These are phyloP conservation scores for Triplophysa bombifrons DNA, from an alignment of 2,797 vertebrate species.

Conservation along the genomic window DNA sequence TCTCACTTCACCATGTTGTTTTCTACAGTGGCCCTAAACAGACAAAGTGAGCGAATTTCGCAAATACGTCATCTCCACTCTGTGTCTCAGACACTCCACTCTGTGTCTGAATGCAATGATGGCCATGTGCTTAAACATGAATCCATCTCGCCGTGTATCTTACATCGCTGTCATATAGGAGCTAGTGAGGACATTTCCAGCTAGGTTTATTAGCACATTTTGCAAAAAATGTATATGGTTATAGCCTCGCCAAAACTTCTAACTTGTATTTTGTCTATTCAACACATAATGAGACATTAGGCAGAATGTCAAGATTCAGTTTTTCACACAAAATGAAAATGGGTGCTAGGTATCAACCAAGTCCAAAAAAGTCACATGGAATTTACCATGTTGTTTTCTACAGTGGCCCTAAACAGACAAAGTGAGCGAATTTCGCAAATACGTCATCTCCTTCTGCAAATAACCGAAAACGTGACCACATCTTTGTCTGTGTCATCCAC, in stretches of 20 bases:
- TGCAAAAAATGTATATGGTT: too few relatives aligned
- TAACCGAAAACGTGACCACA: too few relatives aligned
- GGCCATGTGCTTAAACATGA: background rate
- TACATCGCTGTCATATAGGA: background rate
- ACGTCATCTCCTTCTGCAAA: too few relatives aligned
- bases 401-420: too few relatives aligned
- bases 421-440: too few relatives aligned
- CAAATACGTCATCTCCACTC: background rate
- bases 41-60: too few relatives aligned
- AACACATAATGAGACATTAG: background rate
- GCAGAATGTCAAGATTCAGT: too few relatives aligned
- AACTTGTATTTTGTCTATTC: background rate
- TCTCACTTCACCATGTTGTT: constrained; percentile 8
- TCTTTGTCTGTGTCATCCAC: background rate
- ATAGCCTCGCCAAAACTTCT: background rate
- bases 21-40: too few relatives aligned
- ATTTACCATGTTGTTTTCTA: too few relatives aligned
- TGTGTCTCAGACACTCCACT: constrained; percentile 4
- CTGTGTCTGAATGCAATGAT: background rate
- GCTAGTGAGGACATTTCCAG: background rate
- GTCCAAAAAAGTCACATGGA: too few relatives aligned
- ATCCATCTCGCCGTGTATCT: background rate
- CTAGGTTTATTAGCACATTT: background rate
- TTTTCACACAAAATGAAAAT: background rate
- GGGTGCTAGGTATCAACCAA: background rate